Base-by-base conservation (phyloP, 2,888 invertebrate species). In the Chrysopilus asiliformis region DNA sequence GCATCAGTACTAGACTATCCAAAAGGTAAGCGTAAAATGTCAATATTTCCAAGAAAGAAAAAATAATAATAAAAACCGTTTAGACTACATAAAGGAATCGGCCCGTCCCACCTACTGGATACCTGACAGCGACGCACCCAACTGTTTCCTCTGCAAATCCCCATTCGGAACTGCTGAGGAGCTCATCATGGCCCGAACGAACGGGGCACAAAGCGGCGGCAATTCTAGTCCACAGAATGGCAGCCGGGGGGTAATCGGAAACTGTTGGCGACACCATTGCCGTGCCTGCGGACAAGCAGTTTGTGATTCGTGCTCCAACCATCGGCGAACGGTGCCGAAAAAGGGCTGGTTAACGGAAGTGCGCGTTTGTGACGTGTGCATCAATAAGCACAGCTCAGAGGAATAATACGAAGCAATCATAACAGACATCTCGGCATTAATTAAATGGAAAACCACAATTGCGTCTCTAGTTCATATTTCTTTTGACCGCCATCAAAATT, bases 91-190 rank as follows among this genome's bases (percentile, higher is more conserved):
- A 31, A 84, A 83, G 57, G 80, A 81, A 45, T 69, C 76, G 4
- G 81, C 76, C 4, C 66, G 83, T 25, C 85, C 85, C 2, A 61
- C 72, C 1, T 86, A 86, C 57, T 86, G 86, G 86, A 71, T 76
- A 20, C 80, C 84, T 1, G 85, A 86, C 56, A 68, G 68, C 4
- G 74, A 80, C 49, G 73, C 81, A 34, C 67, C 65, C 14, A 58
- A 62, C 36, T 86, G 86, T 55, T 65, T 61, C 42, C 70, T 78
- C 9, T 86, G 86, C 54, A 59, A 69, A 17, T 54, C 60, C 18
- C 57, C 60, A 16, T 84, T 85, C 55, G 68, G 68, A 5, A 55
- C 59, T 2, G 60, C 62, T 14, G 58, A 61, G 38, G 60, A 65
- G 40, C 49, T 61, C 13, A 64, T 69, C 20, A 43, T 54, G 40